Conservation (phyloP, 2,888 invertebrate species). For the Mimumesa dahlbomi region DNA sequence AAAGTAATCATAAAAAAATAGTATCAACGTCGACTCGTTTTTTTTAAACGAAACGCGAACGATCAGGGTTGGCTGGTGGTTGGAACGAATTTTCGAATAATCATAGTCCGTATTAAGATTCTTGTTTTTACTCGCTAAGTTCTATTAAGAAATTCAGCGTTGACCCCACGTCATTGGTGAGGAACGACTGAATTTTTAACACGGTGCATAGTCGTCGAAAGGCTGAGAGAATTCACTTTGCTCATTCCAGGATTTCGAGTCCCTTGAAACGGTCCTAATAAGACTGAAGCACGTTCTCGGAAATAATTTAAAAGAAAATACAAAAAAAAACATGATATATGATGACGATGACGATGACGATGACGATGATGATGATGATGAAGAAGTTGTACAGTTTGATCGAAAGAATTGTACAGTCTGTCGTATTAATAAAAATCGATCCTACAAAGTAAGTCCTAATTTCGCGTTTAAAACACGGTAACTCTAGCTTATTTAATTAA, state of each 20-base stretch:
- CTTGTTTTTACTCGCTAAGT: slow-evolving; percentile 27
- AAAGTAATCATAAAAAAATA: neutral
- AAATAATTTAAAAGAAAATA: too few species aligned
- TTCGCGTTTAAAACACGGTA: slow-evolving; percentile 10
- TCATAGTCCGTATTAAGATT: slow-evolving; percentile 19
- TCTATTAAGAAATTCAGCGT: too few species aligned
- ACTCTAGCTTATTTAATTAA: slow-evolving; percentile 37
- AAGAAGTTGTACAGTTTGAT: too few species aligned
- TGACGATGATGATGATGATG: too few species aligned
- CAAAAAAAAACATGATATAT: too few species aligned
- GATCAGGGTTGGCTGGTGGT: slow-evolving; percentile 55
- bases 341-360: too few species aligned
- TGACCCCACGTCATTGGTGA: too few species aligned
- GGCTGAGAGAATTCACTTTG: slow-evolving; percentile 31
- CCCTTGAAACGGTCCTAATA: slow-evolving; percentile 43
- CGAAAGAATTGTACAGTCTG: slow-evolving; percentile 9
- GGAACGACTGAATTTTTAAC: slow-evolving; percentile 24
- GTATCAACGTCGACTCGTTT: neutral
- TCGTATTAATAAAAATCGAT: slow-evolving; percentile 16
- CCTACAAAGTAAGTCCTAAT: slow-evolving; percentile 23
- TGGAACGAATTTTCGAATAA: slow-evolving; percentile 56
- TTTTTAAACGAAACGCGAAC: too few species aligned
- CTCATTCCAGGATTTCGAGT: slow-evolving; percentile 41
- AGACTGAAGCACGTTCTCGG: slow-evolving; percentile 40
- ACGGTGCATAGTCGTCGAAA: neutral